Evolutionary conservation across 2,888 invertebrate species (phyloP), one percentile per base, ranked within the genome.

Genomic region (Phaonia tiefii): DNA sequence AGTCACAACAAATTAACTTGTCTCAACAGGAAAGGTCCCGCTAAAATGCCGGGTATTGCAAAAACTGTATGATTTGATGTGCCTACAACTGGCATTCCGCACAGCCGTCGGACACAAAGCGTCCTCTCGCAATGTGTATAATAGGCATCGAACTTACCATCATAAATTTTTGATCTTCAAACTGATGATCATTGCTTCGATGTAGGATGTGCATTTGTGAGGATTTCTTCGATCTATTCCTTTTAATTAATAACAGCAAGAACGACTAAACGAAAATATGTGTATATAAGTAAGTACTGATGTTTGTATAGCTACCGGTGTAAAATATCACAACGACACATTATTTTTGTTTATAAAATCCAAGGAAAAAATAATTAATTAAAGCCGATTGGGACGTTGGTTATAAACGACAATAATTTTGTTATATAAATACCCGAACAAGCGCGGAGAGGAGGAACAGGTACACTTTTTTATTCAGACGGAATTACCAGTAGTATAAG

Each of bases 161-260:
- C 90, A 90, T 90, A 84, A 90, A 90, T 85, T 90, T 90, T 84
- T 90, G 90, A 87, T 90, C 90, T 85, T 90, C 90, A 82, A 90
- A 90, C 82, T 90, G 90, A 84, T 90, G 90, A 84, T 90, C 90
- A 86, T 90, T 90, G 85, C 89, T 89, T 84, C 90, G 88, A 82
- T 90, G 90, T 87, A 90, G 86, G 85, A 90, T 90, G 87, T 90
- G 90, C 90, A 90, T 90, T 86, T 87, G 84, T 84, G 84, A 66
- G 42, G 77, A 83, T 42, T 83, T 75, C 73, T 65, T 56, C n/a
- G 44, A 42, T 37, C 22, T 39, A 20, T 42, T 8, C 11, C 22
- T 22, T 67, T 3, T 49, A 22, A 67, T 49, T 66, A 15, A 66
- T 25, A 17, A 66, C 44, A 31, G 8, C 44, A 26, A 22, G 25